A percentile compares a stretch with the other conserved stretches of the same genome.
These are phyloP conservation scores for Galerucella nymphaeae DNA, from an alignment of 2,888 invertebrate genomes.

Conservation along the genomic window DNA sequence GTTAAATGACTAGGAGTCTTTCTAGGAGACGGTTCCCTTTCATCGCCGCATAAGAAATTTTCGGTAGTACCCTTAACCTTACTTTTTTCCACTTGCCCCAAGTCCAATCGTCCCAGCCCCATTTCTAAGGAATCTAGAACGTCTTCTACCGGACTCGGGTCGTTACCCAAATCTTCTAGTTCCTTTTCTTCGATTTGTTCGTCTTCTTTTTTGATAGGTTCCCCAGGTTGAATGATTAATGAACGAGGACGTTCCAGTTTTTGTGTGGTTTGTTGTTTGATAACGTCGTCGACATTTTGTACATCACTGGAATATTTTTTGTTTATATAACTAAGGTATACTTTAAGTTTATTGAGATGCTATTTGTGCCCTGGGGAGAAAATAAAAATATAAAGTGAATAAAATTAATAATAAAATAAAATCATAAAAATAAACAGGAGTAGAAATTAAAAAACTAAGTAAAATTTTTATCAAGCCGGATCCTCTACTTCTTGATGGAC, in stretches of 20 bases:
- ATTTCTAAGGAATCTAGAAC: conserved; percentile 16
- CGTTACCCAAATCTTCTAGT: conserved; percentile 31
- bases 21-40: conserved; percentile 56
- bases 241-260: conserved; percentile 66
- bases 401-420: conserved; percentile 43
- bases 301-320: conserved; percentile 60
- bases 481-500: too few species aligned
- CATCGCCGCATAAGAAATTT: conserved; percentile 40
- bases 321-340: conserved; percentile 37
- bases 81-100: conserved; percentile 26
- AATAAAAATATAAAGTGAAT: conserved; percentile 53
- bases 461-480: too few species aligned
- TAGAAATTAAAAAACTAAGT: conserved; percentile 11
- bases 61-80: conserved; percentile 28
- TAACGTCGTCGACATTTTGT: conserved; percentile 39
- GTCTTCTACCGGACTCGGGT: background rate
- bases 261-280: conserved; percentile 40
- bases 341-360: conserved; percentile 57
- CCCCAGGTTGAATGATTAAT: conserved; percentile 67
- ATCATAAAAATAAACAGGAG: conserved; percentile 1
- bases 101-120: conserved; percentile 14
- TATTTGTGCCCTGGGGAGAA: conserved; percentile 60
- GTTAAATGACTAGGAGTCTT: conserved; percentile 66
- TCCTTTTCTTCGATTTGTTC: conserved; percentile 43
- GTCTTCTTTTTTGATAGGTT: conserved; percentile 51